Percentiles rank a stretch among this genome's conserved stretches.
Conservation (phyloP, 2,797 vertebrate genomes). For the Sebastes paucispinis region DNA sequence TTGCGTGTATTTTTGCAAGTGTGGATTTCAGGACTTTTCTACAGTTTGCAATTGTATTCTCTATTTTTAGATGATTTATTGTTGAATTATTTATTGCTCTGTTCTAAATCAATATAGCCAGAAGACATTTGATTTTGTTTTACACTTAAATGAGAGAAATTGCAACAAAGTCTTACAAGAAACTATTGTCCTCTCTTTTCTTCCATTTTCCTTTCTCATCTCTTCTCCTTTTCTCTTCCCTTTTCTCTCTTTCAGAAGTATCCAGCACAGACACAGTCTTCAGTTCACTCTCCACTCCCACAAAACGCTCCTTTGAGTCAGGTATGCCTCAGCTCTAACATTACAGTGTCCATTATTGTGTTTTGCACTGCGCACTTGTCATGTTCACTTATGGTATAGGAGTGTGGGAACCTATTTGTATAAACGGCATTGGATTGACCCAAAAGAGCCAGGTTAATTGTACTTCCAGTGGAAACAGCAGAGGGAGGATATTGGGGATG, state of each 20-base stretch:
- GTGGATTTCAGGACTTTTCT: not conserved
- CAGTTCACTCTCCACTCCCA: conserved; percentile 91
- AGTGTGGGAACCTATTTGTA: not conserved
- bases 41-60: not conserved
- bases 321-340: conserved; percentile 78
- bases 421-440: conserved; percentile 24
- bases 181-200: not conserved
- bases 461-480: conserved; percentile 20
- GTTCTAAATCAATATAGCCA: not conserved
- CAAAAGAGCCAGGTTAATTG: conserved; percentile 40
- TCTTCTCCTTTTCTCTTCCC: not conserved
- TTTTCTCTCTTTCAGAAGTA: conserved; percentile 82
- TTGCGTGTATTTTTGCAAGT: not conserved
- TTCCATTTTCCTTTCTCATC: not conserved
- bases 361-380: conserved; percentile 30
- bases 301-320: conserved; percentile 95
- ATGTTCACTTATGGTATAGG: conserved; percentile 12
- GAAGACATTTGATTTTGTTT: conserved; percentile 1
- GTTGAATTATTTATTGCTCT: not conserved
- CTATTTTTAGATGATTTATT: not conserved
- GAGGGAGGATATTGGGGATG: not conserved
- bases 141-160: not conserved
- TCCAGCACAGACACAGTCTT: conserved; percentile 93
- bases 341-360: not conserved
- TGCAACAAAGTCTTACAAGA: not conserved